Conservation (phyloP, 92 coral and sea anemone genomes). For the Virgularia gustaviana region DNA sequence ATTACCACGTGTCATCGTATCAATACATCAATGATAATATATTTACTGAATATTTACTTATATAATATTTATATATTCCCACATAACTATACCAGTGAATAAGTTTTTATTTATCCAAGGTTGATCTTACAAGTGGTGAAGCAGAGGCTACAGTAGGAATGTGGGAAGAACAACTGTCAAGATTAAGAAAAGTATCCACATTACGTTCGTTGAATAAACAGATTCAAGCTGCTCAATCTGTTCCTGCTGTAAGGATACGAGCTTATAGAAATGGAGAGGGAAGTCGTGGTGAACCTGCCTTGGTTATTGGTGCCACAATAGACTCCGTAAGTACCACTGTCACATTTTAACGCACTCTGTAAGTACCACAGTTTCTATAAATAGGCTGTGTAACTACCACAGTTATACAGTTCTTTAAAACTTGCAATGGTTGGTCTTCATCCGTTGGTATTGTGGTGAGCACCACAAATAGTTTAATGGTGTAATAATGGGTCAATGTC, state of each 20-base stretch:
- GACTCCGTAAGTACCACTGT: slow-evolving; percentile 83
- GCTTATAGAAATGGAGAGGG: slow-evolving; percentile 89
- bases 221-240: slow-evolving; percentile 83
- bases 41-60: not conserved
- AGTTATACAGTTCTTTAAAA: too few species aligned
- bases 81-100: not conserved
- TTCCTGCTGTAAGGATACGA: slow-evolving; percentile 84
- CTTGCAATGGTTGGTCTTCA: too few species aligned
- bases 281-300: slow-evolving; percentile 63
- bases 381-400: too few species aligned
- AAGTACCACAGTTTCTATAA: too few species aligned
- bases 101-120: slow-evolving; percentile 49
- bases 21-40: not conserved
- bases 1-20: not conserved
- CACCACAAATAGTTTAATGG: too few species aligned
- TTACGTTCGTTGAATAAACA: slow-evolving; percentile 82
- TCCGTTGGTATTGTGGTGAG: too few species aligned
- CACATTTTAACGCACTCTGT: too few species aligned
- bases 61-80: not conserved
- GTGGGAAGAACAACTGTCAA: slow-evolving; percentile 87
- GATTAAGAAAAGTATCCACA: slow-evolving; percentile 78
- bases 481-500: too few species aligned
- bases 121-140: slow-evolving; percentile 80
- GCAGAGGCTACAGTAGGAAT: slow-evolving; percentile 87
- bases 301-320: slow-evolving; percentile 76